phyloP scores from a whole-genome alignment of 2,113 vertebrate genomes.

The Amazona vittata region DNA sequence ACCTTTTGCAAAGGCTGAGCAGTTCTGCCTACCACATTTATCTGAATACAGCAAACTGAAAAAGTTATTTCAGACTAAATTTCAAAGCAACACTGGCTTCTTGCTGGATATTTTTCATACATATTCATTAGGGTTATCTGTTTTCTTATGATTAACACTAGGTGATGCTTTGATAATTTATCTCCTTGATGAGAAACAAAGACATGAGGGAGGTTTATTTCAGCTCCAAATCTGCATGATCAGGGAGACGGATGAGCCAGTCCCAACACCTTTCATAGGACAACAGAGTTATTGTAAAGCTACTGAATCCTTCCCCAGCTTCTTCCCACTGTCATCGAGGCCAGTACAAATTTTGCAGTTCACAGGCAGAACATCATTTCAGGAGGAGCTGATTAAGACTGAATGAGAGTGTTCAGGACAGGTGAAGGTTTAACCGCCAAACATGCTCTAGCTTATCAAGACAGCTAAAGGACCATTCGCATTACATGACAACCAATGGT shows the following conservation, averaged over 20 bases:
- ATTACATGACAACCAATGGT: background rate
- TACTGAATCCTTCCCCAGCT: background rate
- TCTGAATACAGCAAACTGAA: background rate
- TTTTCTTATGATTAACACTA: background rate
- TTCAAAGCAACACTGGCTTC: background rate
- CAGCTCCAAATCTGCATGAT: background rate
- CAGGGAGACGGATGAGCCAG: background rate
- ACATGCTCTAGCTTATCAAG: background rate
- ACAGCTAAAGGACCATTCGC: background rate
- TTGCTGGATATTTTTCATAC: background rate
- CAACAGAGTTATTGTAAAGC: background rate
- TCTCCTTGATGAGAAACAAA: background rate
- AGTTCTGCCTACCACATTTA: background rate
- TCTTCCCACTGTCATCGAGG: background rate
- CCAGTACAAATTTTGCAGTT: background rate
- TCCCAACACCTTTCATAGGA: accelerated
- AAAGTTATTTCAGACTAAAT: background rate
- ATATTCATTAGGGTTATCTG: background rate
- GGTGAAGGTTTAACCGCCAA: background rate
- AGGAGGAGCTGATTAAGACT: background rate
- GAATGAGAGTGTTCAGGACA: background rate
- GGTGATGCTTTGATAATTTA: background rate
- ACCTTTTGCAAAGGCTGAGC: accelerated
- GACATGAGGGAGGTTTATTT: background rate
- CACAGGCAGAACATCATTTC: background rate